These are phyloP conservation scores for Gryllus bimaculatus DNA, from an alignment of 1,140 invertebrate genomes.

Conservation along the genomic window DNA sequence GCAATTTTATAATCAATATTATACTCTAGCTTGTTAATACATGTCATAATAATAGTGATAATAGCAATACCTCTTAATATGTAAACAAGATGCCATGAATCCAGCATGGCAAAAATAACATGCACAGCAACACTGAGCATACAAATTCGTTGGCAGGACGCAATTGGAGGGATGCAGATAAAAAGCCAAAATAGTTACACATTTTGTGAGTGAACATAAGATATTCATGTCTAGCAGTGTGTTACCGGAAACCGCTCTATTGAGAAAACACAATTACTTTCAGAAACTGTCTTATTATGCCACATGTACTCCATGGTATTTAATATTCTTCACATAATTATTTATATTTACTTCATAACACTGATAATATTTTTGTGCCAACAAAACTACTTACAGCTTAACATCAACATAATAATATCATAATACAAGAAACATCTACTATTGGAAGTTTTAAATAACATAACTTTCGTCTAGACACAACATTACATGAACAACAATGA, in stretches of 20 bases:
- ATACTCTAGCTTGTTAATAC: neutral
- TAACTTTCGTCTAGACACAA: neutral
- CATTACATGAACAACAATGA: neutral
- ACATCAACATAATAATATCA: neutral
- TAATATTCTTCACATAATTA: too few species aligned
- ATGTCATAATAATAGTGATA: neutral
- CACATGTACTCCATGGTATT: too few species aligned
- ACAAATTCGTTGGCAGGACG: neutral
- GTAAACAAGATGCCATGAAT: neutral
- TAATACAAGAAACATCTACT: neutral
- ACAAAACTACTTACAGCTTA: neutral
- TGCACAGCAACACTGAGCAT: neutral
- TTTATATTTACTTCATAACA: too few species aligned
- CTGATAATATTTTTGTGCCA: neutral
- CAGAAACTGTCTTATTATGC: too few species aligned
- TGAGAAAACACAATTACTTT: neutral
- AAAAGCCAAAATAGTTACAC: neutral
- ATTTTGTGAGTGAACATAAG: neutral
- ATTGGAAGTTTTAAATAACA: neutral
- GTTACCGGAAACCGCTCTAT: neutral
- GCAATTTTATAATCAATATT: neutral
- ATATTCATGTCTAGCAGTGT: neutral
- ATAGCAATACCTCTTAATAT: neutral
- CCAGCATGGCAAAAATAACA: neutral
- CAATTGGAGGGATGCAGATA: neutral